These are phyloP conservation scores for Caenorhabditis imperialis DNA, from an alignment of 2,888 invertebrate species.

Conservation along the genomic window DNA sequence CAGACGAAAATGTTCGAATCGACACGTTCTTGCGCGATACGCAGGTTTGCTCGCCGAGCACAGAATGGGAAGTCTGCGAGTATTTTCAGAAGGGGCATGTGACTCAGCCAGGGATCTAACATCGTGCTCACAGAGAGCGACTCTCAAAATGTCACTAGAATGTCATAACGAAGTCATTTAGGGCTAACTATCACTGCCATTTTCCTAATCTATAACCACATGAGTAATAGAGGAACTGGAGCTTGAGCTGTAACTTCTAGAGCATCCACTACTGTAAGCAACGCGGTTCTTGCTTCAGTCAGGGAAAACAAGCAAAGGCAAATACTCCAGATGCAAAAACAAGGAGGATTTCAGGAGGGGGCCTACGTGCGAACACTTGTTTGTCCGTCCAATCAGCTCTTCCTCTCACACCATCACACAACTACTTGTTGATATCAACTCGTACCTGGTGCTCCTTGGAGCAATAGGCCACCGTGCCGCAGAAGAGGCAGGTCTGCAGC, in stretches of 20 bases:
- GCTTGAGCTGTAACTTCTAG: too few species aligned
- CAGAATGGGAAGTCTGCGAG: neutral
- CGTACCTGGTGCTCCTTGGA: conserved; percentile 61
- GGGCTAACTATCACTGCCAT: too few species aligned
- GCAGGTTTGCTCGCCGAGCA: conserved; percentile 28
- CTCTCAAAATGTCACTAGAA: too few species aligned
- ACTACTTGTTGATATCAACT: conserved; percentile 20
- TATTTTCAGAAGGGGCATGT: conserved; percentile 22
- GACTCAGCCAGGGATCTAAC: neutral
- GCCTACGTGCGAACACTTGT: conserved; percentile 39
- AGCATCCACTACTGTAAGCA: too few species aligned
- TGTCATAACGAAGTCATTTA: too few species aligned
- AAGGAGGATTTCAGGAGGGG: too few species aligned
- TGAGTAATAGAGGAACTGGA: too few species aligned
- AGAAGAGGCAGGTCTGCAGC: conserved; percentile 57
- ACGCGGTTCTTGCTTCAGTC: too few species aligned
- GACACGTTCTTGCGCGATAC: conserved; percentile 48
- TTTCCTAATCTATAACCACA: too few species aligned
- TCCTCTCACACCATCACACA: conserved; percentile 1
- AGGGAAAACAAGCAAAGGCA: too few species aligned
- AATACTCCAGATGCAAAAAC: too few species aligned
- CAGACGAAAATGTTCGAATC: conserved; percentile 38
- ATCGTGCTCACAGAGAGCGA: too few species aligned
- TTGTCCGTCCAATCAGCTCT: conserved; percentile 27
- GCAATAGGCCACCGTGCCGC: conserved; percentile 62